These are phyloP conservation scores for Automeris io DNA, from an alignment of 2,888 invertebrate species.

Conservation along the genomic window DNA sequence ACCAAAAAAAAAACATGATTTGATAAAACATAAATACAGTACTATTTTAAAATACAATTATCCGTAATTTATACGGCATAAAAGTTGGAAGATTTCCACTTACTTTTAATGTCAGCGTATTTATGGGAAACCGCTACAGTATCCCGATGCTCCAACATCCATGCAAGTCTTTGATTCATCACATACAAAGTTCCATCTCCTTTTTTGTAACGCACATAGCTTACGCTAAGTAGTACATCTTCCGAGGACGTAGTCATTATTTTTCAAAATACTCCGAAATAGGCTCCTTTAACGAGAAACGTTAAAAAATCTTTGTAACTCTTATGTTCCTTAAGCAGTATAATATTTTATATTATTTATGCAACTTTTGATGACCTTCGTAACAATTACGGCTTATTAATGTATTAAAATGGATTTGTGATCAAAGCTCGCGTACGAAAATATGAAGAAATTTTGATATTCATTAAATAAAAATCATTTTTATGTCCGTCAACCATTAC, in stretches of 20 bases:
- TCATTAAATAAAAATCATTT: conserved; percentile 54
- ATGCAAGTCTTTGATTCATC: conserved; percentile 96
- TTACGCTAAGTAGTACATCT: conserved; percentile 95
- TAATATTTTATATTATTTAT: conserved; percentile 5
- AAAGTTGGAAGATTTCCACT: conserved; percentile 32
- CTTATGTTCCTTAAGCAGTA: too few relatives aligned
- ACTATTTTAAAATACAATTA: not conserved
- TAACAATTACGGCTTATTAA: not conserved
- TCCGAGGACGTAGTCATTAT: conserved; percentile 93
- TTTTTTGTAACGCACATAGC: conserved; percentile 96
- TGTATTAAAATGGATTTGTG: not conserved
- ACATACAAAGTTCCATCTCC: conserved; percentile 96
- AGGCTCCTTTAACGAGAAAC: conserved; percentile 13
- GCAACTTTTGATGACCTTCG: not conserved
- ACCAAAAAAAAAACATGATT: too few relatives aligned
- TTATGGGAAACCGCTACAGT: conserved; percentile 95
- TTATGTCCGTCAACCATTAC: conserved; percentile 52
- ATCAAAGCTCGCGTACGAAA: conserved; percentile 8
- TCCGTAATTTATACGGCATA: not conserved
- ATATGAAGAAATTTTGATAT: conserved; percentile 39
- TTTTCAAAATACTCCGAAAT: not conserved
- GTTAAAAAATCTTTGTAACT: conserved; percentile 27
- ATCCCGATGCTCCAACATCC: conserved; percentile 96
- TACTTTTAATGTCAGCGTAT: conserved; percentile 97
- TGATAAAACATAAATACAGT: too few relatives aligned